Evolutionary conservation across 2,113 vertebrate genomes (phyloP).

Genomic region (Ancistrus triradiatus): DNA sequence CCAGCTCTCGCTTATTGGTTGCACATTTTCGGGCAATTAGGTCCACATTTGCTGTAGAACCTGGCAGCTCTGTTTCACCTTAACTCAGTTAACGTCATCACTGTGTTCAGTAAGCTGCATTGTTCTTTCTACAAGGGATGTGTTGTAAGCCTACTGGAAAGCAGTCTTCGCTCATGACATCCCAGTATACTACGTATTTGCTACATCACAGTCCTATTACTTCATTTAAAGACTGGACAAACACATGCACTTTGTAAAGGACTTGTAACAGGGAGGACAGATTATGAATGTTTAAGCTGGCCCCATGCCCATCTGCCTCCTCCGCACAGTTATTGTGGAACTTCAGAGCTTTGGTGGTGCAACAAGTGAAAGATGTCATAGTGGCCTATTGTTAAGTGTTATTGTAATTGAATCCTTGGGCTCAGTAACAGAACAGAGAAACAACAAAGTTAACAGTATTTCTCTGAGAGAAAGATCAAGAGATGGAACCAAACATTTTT

Average conservation of each 20-base stretch:
- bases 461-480: constrained; percentile 54
- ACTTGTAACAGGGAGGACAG: constrained; percentile 2
- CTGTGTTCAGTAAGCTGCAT: too few relatives aligned
- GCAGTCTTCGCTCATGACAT: too few relatives aligned
- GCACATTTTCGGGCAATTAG: too few relatives aligned
- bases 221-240: constrained; percentile 16
- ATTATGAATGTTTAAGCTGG: constrained; percentile 25
- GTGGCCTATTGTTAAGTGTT: constrained; percentile 55
- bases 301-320: constrained; percentile 40
- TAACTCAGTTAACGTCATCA: too few relatives aligned
- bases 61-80: too few relatives aligned
- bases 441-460: constrained; percentile 48
- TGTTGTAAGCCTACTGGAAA: too few relatives aligned
- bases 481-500: constrained; percentile 44
- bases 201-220: constrained; percentile 25
- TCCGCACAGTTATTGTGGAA: constrained; percentile 60
- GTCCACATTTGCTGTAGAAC: too few relatives aligned
- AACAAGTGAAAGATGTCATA: constrained; percentile 50
- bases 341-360: constrained; percentile 53
- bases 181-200: not conserved
- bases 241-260: constrained; percentile 5
- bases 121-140: too few relatives aligned
- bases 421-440: constrained; percentile 65
- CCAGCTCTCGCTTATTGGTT: too few relatives aligned
- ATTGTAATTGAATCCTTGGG: constrained; percentile 62